These are phyloP conservation scores for Heterotis niloticus DNA, from an alignment of 2,113 vertebrate species.

Conservation along the genomic window DNA sequence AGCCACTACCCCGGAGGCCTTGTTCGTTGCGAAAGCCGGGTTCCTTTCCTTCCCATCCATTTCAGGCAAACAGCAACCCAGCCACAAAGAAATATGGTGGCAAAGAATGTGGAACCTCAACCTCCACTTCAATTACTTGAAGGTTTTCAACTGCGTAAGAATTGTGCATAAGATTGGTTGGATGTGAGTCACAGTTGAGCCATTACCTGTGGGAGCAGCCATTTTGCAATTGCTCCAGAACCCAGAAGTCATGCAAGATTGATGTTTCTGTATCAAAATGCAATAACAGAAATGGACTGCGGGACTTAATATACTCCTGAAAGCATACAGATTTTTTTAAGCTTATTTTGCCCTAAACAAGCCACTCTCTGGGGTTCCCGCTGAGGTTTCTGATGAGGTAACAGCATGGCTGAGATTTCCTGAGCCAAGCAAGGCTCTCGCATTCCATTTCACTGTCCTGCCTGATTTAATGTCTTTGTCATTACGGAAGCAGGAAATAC, in stretches of 20 bases:
- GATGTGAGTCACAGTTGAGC: background rate
- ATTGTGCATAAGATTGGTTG: too few species aligned
- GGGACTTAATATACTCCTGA: too few species aligned
- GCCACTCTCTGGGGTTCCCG: background rate
- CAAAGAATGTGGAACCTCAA: slow-evolving; percentile 20
- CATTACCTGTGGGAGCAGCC: background rate
- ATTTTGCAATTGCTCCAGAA: background rate
- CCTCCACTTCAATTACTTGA: background rate
- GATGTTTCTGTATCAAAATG: background rate
- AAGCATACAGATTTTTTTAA: too few species aligned
- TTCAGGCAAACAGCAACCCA: slow-evolving; percentile 16
- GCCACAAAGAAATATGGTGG: slow-evolving; percentile 23
- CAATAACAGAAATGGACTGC: background rate
- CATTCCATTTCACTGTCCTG: too few species aligned
- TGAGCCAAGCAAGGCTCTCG: too few species aligned
- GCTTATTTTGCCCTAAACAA: background rate
- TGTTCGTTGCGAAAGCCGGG: background rate
- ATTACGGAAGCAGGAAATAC: too few species aligned
- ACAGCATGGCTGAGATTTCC: background rate
- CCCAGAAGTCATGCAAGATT: background rate
- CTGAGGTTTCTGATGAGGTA: background rate
- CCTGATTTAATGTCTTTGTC: too few species aligned
- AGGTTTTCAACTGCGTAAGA: slow-evolving; percentile 13
- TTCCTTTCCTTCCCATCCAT: slow-evolving; percentile 10
- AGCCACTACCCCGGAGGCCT: slow-evolving; percentile 5